Evolutionary conservation across 2,797 vertebrate species (phyloP), one percentile per base, ranked within the genome.

Genomic region (Borostomias antarcticus): DNA sequence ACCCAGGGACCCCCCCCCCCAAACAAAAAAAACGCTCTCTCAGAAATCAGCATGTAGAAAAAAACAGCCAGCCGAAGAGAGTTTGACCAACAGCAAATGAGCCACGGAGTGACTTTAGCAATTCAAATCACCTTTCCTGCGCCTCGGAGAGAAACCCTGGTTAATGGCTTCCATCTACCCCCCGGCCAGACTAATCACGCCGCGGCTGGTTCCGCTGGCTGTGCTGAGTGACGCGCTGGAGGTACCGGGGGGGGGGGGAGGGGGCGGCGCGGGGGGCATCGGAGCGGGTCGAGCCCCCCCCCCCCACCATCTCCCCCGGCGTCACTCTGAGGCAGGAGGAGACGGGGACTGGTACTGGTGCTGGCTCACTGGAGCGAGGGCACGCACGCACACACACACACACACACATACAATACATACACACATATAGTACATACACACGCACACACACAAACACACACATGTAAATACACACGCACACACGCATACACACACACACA

Each of bases 81-180:
- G 80, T 82, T 54, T 83, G 82, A 78, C 77, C 81, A 53, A 66
- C 67, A 52, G 82, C 72, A 81, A 83, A 80, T 74, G 77, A 84
- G 73, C 72, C 61, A 77, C 32, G 4, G 64, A 33, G 59, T 70
- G 58, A 78, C 68, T 80, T 81, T 80, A 75, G 79, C 72, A 83
- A 90, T 84, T 86, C 76, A 83, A 87, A 86, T 88, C 75, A 82
- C 76, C 77, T 79, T 81, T 75, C 64, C 79, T 74, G 69, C 76
- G 85, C 75, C 78, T 82, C 82, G 72, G 70, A 74, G 75, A 89
- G 75, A 85, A 86, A 77, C 86, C 68, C 81, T 81, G 77, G 84
- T 89, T 91, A 90, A 91, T 89, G 85, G 84, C 87, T 91, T 91
- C 89, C 85, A 89, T 90, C 89, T 89, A 89, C 90, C 89, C 83